Evolutionary conservation across 2,113 vertebrate species (phyloP).

Genomic region (Probosciger aterrimus): DNA sequence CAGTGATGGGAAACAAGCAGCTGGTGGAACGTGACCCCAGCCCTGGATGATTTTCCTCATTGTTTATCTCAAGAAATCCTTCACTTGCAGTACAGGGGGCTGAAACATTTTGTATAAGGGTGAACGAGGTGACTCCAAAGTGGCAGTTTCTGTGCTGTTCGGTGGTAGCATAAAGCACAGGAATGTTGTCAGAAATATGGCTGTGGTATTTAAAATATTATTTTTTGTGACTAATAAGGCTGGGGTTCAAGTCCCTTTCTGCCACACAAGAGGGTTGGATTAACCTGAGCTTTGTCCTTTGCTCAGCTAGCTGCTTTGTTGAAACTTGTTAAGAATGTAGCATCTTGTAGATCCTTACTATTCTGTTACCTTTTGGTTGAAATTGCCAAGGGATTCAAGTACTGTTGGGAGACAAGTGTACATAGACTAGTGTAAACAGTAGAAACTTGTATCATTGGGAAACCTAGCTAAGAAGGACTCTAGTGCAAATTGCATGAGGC

Average conservation of each 20-base stretch:
- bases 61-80: background rate
- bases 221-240: background rate
- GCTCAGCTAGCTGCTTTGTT: background rate
- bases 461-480: rapidly evolving
- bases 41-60: background rate
- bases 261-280: background rate
- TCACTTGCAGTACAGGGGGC: background rate
- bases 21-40: background rate
- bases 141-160: background rate
- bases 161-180: background rate
- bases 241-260: background rate
- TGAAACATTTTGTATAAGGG: background rate
- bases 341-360: background rate
- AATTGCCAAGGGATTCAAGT: background rate
- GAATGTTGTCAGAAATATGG: background rate
- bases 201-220: background rate
- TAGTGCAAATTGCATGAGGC: background rate
- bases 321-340: background rate
- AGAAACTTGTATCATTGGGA: background rate
- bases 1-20: background rate
- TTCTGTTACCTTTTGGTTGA: background rate
- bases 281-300: background rate
- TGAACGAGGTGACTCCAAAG: background rate
- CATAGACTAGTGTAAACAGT: too few species aligned
- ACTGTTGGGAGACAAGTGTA: background rate